Evolutionary conservation across 2,888 invertebrate species (phyloP).

Genomic region (Nasonovia ribisnigri): DNA sequence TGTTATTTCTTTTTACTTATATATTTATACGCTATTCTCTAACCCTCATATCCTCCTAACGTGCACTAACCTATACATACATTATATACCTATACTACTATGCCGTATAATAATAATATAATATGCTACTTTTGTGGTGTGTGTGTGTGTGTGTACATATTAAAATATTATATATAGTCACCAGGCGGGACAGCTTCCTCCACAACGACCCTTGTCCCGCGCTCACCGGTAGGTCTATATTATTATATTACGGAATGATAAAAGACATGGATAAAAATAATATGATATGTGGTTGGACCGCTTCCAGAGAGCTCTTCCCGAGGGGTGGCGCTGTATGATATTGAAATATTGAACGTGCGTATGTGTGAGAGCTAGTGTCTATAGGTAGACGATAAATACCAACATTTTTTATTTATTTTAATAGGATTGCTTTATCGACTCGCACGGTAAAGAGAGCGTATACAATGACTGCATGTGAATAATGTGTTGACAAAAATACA

Average conservation of each 20-base stretch:
- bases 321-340: neutral
- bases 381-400: neutral
- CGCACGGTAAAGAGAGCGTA: neutral
- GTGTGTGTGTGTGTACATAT: neutral
- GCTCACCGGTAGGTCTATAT: neutral
- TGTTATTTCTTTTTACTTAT: slow-evolving; percentile 14
- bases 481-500: neutral
- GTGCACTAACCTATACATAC: neutral
- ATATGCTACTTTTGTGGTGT: neutral
- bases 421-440: neutral
- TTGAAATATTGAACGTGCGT: neutral
- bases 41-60: neutral
- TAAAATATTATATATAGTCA: neutral
- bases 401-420: neutral
- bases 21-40: slow-evolving; percentile 11
- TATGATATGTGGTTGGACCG: neutral
- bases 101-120: neutral
- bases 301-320: neutral
- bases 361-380: neutral
- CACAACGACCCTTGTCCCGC: neutral
- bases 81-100: neutral
- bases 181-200: neutral
- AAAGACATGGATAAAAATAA: neutral
- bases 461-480: neutral
- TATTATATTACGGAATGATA: neutral